Base-by-base conservation (phyloP, 2,888 invertebrate genomes). In the Pyrochroa serraticornis region DNA sequence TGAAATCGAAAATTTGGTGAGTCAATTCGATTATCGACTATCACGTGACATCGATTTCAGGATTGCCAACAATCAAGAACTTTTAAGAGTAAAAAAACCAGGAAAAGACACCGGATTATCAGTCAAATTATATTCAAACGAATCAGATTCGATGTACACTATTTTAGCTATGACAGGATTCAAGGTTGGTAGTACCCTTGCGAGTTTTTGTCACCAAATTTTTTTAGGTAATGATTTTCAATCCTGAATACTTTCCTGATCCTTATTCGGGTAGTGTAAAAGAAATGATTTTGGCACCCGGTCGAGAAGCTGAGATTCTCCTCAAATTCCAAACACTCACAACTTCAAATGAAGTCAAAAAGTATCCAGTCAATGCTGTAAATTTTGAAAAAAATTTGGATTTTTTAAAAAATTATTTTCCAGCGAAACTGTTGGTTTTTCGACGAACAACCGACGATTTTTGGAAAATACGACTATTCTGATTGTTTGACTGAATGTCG, bases 401-500 rank as follows among this genome's bases (percentile, higher is more conserved):
- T 22, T 22, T 22, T 22, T 22, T 22, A 5, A 22, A 22, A 22
- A 22, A 3, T 5, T 22, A 2, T 22, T 22, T 22, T 59, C 35
- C 50, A 68, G 73, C 63, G 71, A 33, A 62, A 64, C 14, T 73
- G 73, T 47, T 59, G 66, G 35, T 72, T 73, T 57, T 43, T 58
- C 7, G 66, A 71, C 10, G 73, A 73, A 55, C 53, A 62, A 1
- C 46, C 57, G 6, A 72, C 71, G 2, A 51, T 68, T 12, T 70
- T 72, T 32, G 71, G 71, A 8, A 55, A 52, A 64, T 85, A 85
- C 70, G 84, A 84, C 0, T 81, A 82, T 69, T 85, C 85, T 65
- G 84, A 85, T 66, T 86, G 85, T 68, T 78, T 85, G 67, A 75
- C 85, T 51, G 82, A 83, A 65, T 86, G 86, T 63, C 80, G 84